Conservation (phyloP, 1,140 invertebrate genomes). For the Odontomachus brunneus region DNA sequence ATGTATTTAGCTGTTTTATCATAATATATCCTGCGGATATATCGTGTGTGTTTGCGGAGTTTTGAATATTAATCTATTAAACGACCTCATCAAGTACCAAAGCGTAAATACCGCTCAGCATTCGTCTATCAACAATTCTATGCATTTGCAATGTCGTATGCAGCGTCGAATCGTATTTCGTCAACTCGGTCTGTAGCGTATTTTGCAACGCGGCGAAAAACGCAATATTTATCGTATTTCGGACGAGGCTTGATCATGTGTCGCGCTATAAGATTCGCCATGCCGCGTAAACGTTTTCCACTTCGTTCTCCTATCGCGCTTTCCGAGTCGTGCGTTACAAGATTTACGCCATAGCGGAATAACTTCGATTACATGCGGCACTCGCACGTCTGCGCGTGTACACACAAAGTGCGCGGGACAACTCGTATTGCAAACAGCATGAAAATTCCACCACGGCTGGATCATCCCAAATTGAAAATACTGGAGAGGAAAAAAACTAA, state of each 20-base stretch:
- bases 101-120: too few species aligned
- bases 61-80: too few species aligned
- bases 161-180: not conserved
- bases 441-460: slow-evolving; percentile 18
- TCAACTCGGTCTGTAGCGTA: not conserved
- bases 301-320: slow-evolving; percentile 15
- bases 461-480: slow-evolving; percentile 52
- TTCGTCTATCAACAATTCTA: not conserved
- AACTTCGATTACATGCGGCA: slow-evolving; percentile 49
- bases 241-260: slow-evolving; percentile 24
- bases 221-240: slow-evolving; percentile 18
- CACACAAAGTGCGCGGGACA: slow-evolving; percentile 7
- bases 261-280: slow-evolving; percentile 28
- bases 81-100: too few species aligned
- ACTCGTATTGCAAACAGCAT: slow-evolving; percentile 22
- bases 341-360: slow-evolving; percentile 44
- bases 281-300: slow-evolving; percentile 17
- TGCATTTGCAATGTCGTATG: not conserved
- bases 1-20: not conserved
- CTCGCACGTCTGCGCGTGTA: not conserved
- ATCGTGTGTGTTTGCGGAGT: not conserved
- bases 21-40: not conserved
- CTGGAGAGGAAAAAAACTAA: slow-evolving; percentile 1
- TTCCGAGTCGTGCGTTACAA: slow-evolving; percentile 23
- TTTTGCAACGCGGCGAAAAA: not conserved